phyloP scores from a whole-genome alignment of 2,113 vertebrate genomes.

The Eolophus roseicapilla region DNA sequence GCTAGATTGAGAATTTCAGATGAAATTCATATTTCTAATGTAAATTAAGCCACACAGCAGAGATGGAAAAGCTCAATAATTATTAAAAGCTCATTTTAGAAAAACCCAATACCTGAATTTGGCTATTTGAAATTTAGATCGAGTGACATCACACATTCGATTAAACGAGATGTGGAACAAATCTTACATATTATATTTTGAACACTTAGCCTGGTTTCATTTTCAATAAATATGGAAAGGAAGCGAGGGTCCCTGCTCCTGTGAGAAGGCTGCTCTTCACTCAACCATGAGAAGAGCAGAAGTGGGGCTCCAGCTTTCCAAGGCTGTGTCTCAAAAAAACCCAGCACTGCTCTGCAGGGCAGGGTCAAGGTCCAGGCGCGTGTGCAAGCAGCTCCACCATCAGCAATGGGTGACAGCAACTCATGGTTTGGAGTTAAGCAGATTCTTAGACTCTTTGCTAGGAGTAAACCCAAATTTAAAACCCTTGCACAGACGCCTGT shows the following conservation, averaged over 20 bases:
- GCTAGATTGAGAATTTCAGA: neutral
- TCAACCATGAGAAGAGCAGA: neutral
- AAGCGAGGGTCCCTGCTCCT: neutral
- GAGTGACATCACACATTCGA: neutral
- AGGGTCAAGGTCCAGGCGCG: accelerated
- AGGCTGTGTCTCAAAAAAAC: neutral
- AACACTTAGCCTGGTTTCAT: neutral
- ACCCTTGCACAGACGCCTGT: neutral
- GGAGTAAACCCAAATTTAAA: neutral
- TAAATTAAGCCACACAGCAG: neutral
- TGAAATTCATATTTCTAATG: neutral
- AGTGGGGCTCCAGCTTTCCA: neutral
- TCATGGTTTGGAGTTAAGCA: neutral
- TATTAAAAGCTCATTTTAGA: conserved; percentile 9
- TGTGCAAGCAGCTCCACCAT: neutral
- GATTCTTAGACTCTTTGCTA: neutral
- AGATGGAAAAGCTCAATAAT: neutral
- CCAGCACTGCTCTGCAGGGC: neutral
- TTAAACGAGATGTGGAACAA: neutral
- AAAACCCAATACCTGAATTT: neutral
- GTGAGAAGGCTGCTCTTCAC: neutral
- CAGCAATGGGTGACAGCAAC: neutral
- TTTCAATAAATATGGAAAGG: neutral
- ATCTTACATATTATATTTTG: neutral
- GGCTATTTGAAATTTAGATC: neutral